Evolutionary conservation across 2,113 vertebrate genomes (phyloP).

Genomic region (Atrichornis clamosus): DNA sequence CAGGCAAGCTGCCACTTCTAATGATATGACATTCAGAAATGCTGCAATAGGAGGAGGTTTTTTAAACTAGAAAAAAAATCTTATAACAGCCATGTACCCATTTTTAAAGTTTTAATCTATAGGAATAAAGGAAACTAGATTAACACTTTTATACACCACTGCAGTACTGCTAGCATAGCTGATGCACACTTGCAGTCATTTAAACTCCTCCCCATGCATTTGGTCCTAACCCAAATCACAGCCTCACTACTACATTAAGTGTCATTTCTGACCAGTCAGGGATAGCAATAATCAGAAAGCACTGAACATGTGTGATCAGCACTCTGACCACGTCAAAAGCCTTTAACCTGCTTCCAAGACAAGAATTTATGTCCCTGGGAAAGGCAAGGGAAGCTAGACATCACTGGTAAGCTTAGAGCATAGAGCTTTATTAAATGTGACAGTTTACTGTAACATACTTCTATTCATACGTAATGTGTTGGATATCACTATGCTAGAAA

Average conservation of each 20-base stretch:
- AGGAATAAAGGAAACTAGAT: not conserved
- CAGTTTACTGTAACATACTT: not conserved
- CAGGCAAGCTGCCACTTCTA: not conserved
- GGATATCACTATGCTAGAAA: not conserved
- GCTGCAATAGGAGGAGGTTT: fast-evolving
- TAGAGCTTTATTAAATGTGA: not conserved
- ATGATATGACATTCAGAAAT: not conserved
- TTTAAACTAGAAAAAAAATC: not conserved
- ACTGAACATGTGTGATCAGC: not conserved
- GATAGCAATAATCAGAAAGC: not conserved
- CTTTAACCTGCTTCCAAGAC: not conserved
- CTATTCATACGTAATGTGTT: not conserved
- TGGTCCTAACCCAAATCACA: not conserved
- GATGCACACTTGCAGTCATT: not conserved
- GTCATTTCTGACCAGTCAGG: not conserved
- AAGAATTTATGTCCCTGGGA: not conserved
- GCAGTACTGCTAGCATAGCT: not conserved
- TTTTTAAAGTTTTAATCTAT: not conserved
- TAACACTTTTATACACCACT: not conserved
- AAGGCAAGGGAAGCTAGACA: not conserved
- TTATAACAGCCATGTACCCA: not conserved
- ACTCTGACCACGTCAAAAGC: not conserved
- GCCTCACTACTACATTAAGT: not conserved
- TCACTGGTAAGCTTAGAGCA: not conserved
- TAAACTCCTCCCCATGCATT: fast-evolving